These are phyloP conservation scores for Diadegma fenestrale DNA, from an alignment of 2,888 invertebrate species.

Conservation along the genomic window DNA sequence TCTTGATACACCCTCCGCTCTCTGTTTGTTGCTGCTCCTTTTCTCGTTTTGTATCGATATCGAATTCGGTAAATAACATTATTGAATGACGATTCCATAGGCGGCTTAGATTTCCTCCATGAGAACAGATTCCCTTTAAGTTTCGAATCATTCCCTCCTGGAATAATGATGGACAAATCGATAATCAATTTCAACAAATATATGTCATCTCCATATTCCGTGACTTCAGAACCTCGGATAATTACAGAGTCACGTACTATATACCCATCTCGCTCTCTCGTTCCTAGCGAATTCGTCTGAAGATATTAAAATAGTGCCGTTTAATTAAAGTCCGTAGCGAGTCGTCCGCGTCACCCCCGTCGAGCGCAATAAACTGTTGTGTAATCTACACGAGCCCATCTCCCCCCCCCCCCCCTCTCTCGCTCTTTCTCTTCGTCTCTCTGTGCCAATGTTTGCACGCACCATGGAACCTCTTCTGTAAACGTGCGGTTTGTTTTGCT, in stretches of 20 bases:
- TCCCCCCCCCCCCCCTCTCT: constrained; percentile 31
- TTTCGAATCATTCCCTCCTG: neutral
- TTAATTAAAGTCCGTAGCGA: constrained; percentile 73
- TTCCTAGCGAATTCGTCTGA: constrained; percentile 61
- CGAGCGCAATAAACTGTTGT: constrained; percentile 68
- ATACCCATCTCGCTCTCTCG: constrained; percentile 15
- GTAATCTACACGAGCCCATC: constrained; percentile 67
- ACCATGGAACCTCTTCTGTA: constrained; percentile 59
- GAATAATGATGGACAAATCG: neutral
- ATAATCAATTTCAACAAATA: constrained; percentile 5
- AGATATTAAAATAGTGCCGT: constrained; percentile 73
- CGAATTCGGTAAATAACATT: constrained; percentile 23
- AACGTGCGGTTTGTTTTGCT: constrained; percentile 66
- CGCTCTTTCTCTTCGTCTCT: constrained; percentile 25
- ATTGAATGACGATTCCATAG: neutral
- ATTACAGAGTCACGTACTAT: constrained; percentile 53
- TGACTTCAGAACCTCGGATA: constrained; percentile 49
- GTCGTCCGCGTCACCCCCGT: constrained; percentile 61
- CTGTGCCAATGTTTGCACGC: constrained; percentile 56
- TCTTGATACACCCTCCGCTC: neutral
- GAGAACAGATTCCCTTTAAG: neutral
- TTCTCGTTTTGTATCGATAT: constrained; percentile 39
- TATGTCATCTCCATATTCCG: constrained; percentile 38
- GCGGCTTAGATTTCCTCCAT: neutral
- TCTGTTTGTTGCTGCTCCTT: constrained; percentile 27